phyloP scores from a whole-genome alignment of 2,113 vertebrate species.

The Aleadryas rufinucha region DNA sequence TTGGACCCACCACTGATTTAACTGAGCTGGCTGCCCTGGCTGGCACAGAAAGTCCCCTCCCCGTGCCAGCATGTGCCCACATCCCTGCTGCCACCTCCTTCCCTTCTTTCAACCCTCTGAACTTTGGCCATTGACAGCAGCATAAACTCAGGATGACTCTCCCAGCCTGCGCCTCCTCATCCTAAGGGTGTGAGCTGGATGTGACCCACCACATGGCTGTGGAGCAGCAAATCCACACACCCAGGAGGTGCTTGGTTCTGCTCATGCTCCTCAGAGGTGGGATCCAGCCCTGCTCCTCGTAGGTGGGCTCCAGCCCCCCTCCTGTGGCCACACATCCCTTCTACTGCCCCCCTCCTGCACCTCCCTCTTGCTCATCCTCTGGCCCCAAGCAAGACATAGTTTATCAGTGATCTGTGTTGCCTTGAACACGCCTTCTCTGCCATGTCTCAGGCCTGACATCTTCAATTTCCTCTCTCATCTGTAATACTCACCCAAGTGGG shows the following conservation, averaged over 20 bases:
- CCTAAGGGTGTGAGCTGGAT: background rate
- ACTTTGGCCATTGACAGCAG: background rate
- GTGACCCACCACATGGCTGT: background rate
- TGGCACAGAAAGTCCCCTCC: background rate
- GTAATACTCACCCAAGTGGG: background rate
- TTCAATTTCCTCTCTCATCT: background rate
- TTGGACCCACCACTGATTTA: background rate
- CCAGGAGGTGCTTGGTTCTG: background rate
- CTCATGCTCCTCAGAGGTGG: background rate
- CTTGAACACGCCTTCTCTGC: background rate
- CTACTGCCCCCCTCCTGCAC: background rate
- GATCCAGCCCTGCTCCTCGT: background rate
- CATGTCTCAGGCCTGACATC: background rate
- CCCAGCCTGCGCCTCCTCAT: background rate
- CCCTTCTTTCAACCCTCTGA: background rate
- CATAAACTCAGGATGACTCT: background rate
- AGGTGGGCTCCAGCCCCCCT: background rate
- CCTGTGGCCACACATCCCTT: background rate
- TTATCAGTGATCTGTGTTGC: background rate
- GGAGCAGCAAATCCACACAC: background rate
- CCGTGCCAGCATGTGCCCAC: rapidly evolving
- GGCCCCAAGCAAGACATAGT: background rate
- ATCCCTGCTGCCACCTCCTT: background rate
- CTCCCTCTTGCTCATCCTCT: background rate
- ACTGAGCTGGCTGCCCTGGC: background rate